phyloP scores from a whole-genome alignment of 2,888 invertebrate genomes.

The Troides helena region DNA sequence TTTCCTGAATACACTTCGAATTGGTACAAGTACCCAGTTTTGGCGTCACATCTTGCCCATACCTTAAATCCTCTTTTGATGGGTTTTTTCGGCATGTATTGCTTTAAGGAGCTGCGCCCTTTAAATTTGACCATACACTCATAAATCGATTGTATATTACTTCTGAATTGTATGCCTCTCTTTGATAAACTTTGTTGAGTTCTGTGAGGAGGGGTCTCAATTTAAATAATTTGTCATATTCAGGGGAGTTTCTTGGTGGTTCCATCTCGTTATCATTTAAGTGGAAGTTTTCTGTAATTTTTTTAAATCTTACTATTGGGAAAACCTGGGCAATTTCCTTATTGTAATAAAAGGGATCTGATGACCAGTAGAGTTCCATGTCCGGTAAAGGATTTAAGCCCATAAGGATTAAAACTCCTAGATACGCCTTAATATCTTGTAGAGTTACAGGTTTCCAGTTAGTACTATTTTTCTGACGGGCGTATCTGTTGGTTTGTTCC shows the following conservation, averaged over 20 bases:
- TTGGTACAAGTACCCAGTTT: conserved; percentile 37
- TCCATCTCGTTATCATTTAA: conserved; percentile 31
- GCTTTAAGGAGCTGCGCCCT: no score
- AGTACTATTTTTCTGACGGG: conserved; percentile 36
- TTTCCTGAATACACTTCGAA: conserved; percentile 39
- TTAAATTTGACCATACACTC: no score
- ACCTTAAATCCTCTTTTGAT: conserved; percentile 11
- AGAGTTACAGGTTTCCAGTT: conserved; percentile 38
- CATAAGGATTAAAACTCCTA: conserved; percentile 45
- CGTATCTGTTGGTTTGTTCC: conserved; percentile 38
- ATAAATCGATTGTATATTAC: conserved; percentile 29
- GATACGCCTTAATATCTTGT: conserved; percentile 38
- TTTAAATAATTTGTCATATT: conserved; percentile 32
- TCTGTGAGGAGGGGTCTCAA: conserved; percentile 29
- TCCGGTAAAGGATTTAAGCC: conserved; percentile 42
- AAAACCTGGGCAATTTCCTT: conserved; percentile 38
- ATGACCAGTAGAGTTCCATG: conserved; percentile 41
- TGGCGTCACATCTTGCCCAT: conserved; percentile 32
- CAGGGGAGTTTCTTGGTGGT: conserved; percentile 24
- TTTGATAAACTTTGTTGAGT: conserved; percentile 31
- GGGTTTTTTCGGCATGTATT: conserved; percentile 28
- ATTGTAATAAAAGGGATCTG: conserved; percentile 42
- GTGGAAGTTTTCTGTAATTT: conserved; percentile 32
- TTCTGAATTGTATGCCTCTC: conserved; percentile 20
- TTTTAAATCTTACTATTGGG: conserved; percentile 39